Evolutionary conservation across 1,140 invertebrate species (phyloP).

Genomic region (Drosophila pseudoananassae): DNA sequence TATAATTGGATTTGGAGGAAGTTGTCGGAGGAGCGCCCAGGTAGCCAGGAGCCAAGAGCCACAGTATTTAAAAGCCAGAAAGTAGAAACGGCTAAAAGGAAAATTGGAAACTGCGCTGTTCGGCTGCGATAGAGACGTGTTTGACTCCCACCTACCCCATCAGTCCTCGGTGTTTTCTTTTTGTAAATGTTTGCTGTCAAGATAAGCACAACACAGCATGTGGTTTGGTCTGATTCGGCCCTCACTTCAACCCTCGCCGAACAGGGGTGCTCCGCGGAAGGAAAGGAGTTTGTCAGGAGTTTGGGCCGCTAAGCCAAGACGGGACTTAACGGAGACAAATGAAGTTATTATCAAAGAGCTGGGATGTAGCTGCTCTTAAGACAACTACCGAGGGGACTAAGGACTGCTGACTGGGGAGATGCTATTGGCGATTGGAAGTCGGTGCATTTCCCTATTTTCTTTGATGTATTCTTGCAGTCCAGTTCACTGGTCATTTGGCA

Average conservation of each 20-base stretch:
- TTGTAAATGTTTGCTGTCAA: slow-evolving; percentile 83
- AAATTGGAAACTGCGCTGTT: slow-evolving; percentile 72
- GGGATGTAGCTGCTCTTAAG: slow-evolving; percentile 6
- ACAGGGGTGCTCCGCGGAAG: slow-evolving; percentile 4
- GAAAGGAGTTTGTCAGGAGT: slow-evolving; percentile 46
- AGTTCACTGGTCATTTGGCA: slow-evolving; percentile 64
- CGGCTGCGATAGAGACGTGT: slow-evolving; percentile 44
- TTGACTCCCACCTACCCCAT: slow-evolving; percentile 8
- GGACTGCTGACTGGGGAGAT: background rate
- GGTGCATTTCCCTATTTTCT: slow-evolving; percentile 55
- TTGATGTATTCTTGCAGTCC: slow-evolving; percentile 62
- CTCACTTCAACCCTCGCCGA: background rate
- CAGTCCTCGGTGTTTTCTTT: slow-evolving; percentile 42
- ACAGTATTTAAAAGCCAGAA: slow-evolving; percentile 76
- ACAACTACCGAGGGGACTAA: background rate
- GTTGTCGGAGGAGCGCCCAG: slow-evolving; percentile 47
- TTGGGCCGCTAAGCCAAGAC: slow-evolving; percentile 43
- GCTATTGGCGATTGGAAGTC: slow-evolving; percentile 12
- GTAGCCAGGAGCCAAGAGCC: slow-evolving; percentile 29
- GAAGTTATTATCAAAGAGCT: slow-evolving; percentile 67
- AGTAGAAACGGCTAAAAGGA: slow-evolving; percentile 30
- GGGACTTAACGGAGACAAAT: slow-evolving; percentile 76
- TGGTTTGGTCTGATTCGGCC: slow-evolving; percentile 55
- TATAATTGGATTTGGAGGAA: slow-evolving; percentile 83
- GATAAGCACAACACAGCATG: slow-evolving; percentile 75